Evolutionary conservation across 2,113 vertebrate species (phyloP).

Genomic region (Zapus hudsonius): DNA sequence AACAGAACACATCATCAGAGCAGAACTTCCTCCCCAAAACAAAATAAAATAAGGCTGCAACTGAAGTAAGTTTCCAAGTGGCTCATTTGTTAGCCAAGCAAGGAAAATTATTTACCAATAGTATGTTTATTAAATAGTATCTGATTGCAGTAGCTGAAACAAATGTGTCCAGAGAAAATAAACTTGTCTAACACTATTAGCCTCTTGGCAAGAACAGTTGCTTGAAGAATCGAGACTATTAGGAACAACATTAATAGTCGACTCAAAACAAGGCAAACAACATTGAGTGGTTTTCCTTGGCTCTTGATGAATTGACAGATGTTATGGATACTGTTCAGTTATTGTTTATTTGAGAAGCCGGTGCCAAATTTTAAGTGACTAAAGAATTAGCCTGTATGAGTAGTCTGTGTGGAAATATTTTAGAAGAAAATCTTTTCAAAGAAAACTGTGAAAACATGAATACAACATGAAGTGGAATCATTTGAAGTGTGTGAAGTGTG

Average conservation of each 20-base stretch:
- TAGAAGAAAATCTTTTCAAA: neutral
- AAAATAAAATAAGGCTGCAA: neutral
- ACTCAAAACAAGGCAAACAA: slow-evolving; percentile 45
- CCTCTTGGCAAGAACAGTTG: slow-evolving; percentile 38
- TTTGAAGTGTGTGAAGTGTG: neutral
- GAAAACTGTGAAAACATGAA: neutral
- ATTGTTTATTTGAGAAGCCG: slow-evolving; percentile 44
- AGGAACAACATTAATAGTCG: slow-evolving; percentile 40
- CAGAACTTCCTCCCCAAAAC: neutral
- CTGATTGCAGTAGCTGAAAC: slow-evolving; percentile 22
- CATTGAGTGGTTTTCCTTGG: slow-evolving; percentile 42
- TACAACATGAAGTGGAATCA: neutral
- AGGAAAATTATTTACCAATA: slow-evolving; percentile 31
- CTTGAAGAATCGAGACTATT: slow-evolving; percentile 49
- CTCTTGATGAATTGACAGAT: slow-evolving; percentile 41
- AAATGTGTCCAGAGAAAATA: slow-evolving; percentile 48
- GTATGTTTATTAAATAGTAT: slow-evolving; percentile 47
- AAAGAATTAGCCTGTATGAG: neutral
- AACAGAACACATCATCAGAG: neutral
- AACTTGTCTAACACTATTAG: slow-evolving; percentile 45
- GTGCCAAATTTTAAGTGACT: slow-evolving; percentile 32
- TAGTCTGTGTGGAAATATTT: neutral
- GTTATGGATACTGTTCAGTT: slow-evolving; percentile 24
- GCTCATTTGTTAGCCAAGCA: neutral
- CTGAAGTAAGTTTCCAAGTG: neutral